Conservation (phyloP, 2,113 vertebrate genomes). For the Ramphastos sulfuratus region DNA sequence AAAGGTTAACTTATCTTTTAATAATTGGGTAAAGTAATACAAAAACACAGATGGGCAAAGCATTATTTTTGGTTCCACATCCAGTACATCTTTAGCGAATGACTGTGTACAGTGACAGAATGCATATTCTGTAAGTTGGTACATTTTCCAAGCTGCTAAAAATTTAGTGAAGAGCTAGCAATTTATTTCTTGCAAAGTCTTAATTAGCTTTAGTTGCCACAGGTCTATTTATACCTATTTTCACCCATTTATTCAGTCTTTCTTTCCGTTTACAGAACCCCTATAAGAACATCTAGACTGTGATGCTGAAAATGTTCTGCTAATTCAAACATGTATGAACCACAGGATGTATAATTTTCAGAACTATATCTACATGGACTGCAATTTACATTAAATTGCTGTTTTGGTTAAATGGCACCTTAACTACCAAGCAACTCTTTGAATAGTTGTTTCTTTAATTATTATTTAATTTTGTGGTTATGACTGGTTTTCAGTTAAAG, state of each 20-base stretch:
- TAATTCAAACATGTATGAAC: slow-evolving; percentile 78
- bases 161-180: slow-evolving; percentile 2
- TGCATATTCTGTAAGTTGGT: not conserved
- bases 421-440: slow-evolving; percentile 85
- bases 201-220: slow-evolving; percentile 20
- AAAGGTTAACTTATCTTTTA: not conserved
- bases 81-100: not conserved
- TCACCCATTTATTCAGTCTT: slow-evolving; percentile 11
- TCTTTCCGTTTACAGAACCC: slow-evolving; percentile 50
- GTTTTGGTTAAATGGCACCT: slow-evolving; percentile 86
- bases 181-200: not conserved
- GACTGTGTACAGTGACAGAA: not conserved
- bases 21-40: not conserved
- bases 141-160: slow-evolving; percentile 16
- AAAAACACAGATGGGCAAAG: not conserved
- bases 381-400: slow-evolving; percentile 90
- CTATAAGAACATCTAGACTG: slow-evolving; percentile 24
- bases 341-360: slow-evolving; percentile 80
- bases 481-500: slow-evolving; percentile 91
- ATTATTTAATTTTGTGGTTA: slow-evolving; percentile 92
- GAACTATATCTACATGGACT: slow-evolving; percentile 75
- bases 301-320: slow-evolving; percentile 57
- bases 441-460: slow-evolving; percentile 92
- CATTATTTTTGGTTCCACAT: not conserved
- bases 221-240: slow-evolving; percentile 44